These are phyloP conservation scores for Amiota mariae DNA, from an alignment of 2,888 invertebrate genomes.

Conservation along the genomic window DNA sequence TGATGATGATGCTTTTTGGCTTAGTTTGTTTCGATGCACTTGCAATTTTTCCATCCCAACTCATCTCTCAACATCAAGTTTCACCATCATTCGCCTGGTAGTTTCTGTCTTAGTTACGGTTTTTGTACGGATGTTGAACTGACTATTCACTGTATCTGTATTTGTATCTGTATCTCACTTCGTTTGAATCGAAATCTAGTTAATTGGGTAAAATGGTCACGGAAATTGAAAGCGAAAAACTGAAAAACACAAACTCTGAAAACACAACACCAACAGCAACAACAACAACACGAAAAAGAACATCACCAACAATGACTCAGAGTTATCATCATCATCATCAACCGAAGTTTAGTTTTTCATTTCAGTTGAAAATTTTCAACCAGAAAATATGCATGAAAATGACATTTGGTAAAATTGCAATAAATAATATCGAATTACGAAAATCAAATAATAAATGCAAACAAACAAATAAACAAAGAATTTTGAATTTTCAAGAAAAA, in stretches of 20 bases:
- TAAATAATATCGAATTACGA: slow-evolving; percentile 29
- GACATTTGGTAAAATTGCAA: slow-evolving; percentile 3
- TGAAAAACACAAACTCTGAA: slow-evolving; percentile 19
- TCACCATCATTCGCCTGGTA: too few species aligned
- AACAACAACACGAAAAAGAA: slow-evolving; percentile 10
- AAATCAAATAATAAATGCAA: slow-evolving; percentile 19
- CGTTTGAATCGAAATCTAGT: slow-evolving; percentile 52
- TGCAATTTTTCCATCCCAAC: too few species aligned
- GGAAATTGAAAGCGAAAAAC: slow-evolving; percentile 62
- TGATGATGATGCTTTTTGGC: too few species aligned
- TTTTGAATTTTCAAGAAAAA: neutral
- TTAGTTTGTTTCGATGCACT: too few species aligned
- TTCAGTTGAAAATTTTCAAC: neutral
- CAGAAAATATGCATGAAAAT: neutral
- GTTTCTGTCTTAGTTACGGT: too few species aligned
- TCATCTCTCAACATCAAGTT: too few species aligned
- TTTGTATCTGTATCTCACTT: neutral
- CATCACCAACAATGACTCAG: neutral
- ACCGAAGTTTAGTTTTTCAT: slow-evolving; percentile 2
- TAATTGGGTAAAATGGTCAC: slow-evolving; percentile 62
- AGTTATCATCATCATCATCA: too few species aligned
- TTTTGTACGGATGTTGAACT: too few species aligned
- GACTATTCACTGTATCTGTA: too few species aligned
- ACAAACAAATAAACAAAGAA: slow-evolving; percentile 34
- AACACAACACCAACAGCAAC: slow-evolving; percentile 29